Percentiles rank a stretch among this genome's conserved stretches.
Evolutionary conservation across 2,113 vertebrate species (phyloP).

Genomic region (Elachura formosa): DNA sequence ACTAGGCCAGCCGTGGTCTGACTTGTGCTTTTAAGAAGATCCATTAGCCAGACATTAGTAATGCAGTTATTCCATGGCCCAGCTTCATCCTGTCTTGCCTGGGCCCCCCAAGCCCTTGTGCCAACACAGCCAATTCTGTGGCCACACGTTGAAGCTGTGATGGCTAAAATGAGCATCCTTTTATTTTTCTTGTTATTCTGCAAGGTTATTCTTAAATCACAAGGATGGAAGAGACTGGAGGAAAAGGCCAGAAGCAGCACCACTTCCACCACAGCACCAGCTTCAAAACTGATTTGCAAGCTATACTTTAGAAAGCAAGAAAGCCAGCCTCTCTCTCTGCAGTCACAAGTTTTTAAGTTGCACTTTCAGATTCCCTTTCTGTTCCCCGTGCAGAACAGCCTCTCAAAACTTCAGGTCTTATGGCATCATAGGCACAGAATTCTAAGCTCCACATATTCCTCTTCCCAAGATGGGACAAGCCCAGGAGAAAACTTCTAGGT

Average conservation of each 20-base stretch:
- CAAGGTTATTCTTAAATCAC: not conserved
- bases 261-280: not conserved
- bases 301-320: not conserved
- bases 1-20: not conserved
- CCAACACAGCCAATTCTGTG: not conserved
- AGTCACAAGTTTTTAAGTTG: not conserved
- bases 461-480: not conserved
- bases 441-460: not conserved
- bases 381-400: rapidly evolving
- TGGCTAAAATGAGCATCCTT: not conserved
- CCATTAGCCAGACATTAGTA: not conserved
- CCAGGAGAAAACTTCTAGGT: not conserved
- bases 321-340: not conserved
- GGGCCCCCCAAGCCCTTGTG: not conserved
- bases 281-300: not conserved
- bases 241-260: not conserved
- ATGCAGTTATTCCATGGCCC: not conserved
- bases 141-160: not conserved
- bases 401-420: not conserved
- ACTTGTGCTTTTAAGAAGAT: not conserved
- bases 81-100: not conserved
- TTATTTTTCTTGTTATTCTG: not conserved
- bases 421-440: not conserved
- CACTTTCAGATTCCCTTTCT: not conserved
- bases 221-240: not conserved